Percentiles rank a stretch among this genome's conserved stretches.
These are phyloP conservation scores for Dermochelys coriacea DNA, from an alignment of 2,797 vertebrate genomes.

Conservation along the genomic window DNA sequence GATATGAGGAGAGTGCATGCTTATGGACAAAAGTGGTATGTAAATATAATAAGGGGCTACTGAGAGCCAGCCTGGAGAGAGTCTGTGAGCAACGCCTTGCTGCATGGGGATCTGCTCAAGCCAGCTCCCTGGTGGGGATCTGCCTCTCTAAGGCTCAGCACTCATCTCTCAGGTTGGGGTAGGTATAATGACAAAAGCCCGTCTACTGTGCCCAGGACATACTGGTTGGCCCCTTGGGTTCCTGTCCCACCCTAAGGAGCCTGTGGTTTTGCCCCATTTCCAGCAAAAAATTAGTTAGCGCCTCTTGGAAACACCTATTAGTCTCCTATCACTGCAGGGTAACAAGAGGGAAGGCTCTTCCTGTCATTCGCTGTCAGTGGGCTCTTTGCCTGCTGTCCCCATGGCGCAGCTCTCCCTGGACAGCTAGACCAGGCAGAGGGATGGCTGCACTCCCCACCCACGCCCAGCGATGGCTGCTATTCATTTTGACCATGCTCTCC, in stretches of 20 bases:
- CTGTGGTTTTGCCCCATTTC: neutral
- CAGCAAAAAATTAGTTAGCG: neutral
- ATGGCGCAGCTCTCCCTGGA: too few relatives aligned
- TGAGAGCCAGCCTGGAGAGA: too few relatives aligned
- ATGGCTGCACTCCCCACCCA: neutral
- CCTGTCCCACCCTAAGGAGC: neutral
- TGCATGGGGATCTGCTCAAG: too few relatives aligned
- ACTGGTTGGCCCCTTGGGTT: neutral
- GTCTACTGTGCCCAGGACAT: neutral
- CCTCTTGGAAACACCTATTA: neutral
- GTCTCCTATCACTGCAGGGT: neutral
- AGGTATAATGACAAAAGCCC: neutral
- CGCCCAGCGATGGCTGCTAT: neutral
- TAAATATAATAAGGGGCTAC: too few relatives aligned
- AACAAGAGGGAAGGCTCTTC: neutral
- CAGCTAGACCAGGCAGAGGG: too few relatives aligned
- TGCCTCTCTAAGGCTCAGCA: neutral
- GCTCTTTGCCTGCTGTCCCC: too few relatives aligned
- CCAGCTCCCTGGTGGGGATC: too few relatives aligned
- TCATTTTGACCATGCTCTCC: neutral
- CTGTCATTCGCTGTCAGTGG: too few relatives aligned
- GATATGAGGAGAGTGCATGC: too few relatives aligned
- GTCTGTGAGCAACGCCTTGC: neutral
- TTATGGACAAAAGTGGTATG: too few relatives aligned
- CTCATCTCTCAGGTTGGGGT: too few relatives aligned